Percentiles rank a stretch among this genome's conserved stretches.
phyloP scores from a whole-genome alignment of 2,888 invertebrate species.

The Drosophila recens region DNA sequence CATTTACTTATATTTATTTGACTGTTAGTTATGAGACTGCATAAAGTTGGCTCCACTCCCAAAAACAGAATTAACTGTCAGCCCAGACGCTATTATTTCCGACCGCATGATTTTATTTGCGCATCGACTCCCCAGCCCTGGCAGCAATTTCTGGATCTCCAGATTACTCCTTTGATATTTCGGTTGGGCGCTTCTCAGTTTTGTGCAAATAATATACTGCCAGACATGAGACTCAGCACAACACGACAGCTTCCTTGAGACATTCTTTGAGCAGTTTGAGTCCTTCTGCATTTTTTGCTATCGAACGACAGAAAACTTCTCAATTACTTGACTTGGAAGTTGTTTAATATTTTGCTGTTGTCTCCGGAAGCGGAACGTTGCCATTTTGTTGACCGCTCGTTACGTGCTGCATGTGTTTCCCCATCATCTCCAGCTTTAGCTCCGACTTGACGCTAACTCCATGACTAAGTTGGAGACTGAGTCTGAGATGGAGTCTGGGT shows the following conservation, averaged over 20 bases:
- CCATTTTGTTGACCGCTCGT: slow-evolving; percentile 74
- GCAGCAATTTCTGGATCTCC: slow-evolving; percentile 17
- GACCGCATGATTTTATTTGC: slow-evolving; percentile 79
- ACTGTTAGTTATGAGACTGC: slow-evolving; percentile 60
- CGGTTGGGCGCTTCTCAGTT: slow-evolving; percentile 64
- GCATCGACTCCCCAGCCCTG: slow-evolving; percentile 21
- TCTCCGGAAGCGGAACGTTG: slow-evolving; percentile 46
- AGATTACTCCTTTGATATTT: slow-evolving; percentile 74
- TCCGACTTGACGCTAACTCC: slow-evolving; percentile 2
- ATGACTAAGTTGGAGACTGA: neutral
- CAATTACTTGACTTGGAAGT: slow-evolving; percentile 62
- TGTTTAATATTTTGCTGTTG: slow-evolving; percentile 67
- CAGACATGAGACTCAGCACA: slow-evolving; percentile 45
- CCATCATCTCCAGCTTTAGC: slow-evolving; percentile 17
- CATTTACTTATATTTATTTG: slow-evolving; percentile 24
- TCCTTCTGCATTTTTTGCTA: slow-evolving; percentile 36
- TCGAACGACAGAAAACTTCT: slow-evolving; percentile 54
- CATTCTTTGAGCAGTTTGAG: slow-evolving; percentile 30
- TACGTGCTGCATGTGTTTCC: slow-evolving; percentile 79
- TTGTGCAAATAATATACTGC: slow-evolving; percentile 68
- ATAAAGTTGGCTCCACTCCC: slow-evolving; percentile 55
- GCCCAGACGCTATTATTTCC: slow-evolving; percentile 82
- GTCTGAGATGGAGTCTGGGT: neutral
- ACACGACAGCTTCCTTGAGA: slow-evolving; percentile 30
- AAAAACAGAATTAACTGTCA: slow-evolving; percentile 48